Evolutionary conservation across 2,797 vertebrate species (phyloP).

Genomic region (Lophius americanus): DNA sequence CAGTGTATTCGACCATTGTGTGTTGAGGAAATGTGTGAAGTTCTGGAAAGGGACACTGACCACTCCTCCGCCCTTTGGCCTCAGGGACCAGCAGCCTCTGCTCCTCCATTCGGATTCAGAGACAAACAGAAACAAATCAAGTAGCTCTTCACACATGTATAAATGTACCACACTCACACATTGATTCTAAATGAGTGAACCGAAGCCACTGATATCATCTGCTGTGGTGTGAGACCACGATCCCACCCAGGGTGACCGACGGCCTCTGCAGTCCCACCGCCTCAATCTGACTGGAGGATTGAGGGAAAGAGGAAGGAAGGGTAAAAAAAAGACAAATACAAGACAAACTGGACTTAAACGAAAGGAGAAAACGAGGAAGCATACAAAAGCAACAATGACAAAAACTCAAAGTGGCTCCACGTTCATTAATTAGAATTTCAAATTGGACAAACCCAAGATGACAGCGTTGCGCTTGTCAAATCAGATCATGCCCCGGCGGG

Average conservation of each 20-base stretch:
- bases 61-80: slow-evolving; percentile 33
- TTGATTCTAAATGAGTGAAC: slow-evolving; percentile 62
- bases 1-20: background rate
- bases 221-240: slow-evolving; percentile 58
- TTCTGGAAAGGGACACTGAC: slow-evolving; percentile 22
- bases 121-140: slow-evolving; percentile 27
- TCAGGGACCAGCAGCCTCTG: slow-evolving; percentile 15
- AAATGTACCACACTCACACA: slow-evolving; percentile 2
- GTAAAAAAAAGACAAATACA: slow-evolving; percentile 72
- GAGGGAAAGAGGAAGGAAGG: slow-evolving; percentile 47
- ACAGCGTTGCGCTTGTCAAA: slow-evolving; percentile 83
- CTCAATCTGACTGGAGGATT: slow-evolving; percentile 39
- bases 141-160: slow-evolving; percentile 3
- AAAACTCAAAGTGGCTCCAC: slow-evolving; percentile 76
- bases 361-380: slow-evolving; percentile 36
- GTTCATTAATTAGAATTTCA: slow-evolving; percentile 87
- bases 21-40: slow-evolving; percentile 20
- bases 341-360: slow-evolving; percentile 64
- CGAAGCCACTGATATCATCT: slow-evolving; percentile 71
- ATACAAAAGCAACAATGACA: slow-evolving; percentile 42
- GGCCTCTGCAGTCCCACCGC: slow-evolving; percentile 42
- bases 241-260: slow-evolving; percentile 52
- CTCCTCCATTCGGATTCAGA: slow-evolving; percentile 48
- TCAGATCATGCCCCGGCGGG: slow-evolving; percentile 79
- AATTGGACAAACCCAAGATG: slow-evolving; percentile 85